Evolutionary conservation across 2,113 vertebrate species (phyloP).

Genomic region (Leptodactylus fuscus): DNA sequence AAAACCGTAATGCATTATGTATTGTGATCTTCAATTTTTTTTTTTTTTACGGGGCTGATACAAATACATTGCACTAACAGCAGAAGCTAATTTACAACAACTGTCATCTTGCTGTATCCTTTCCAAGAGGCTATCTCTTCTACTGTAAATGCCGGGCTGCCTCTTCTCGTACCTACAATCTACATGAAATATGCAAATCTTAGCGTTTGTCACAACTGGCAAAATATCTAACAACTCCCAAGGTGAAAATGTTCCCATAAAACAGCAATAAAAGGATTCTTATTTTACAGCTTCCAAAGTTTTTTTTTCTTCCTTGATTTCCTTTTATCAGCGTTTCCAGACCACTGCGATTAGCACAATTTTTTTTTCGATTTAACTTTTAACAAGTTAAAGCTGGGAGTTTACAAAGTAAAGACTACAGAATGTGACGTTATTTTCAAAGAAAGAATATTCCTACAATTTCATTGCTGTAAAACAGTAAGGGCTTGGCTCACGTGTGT

Average conservation of each 20-base stretch:
- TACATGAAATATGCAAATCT: constrained; percentile 67
- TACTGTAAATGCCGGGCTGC: constrained; percentile 53
- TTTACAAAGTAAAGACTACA: background rate
- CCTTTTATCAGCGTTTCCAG: constrained; percentile 55
- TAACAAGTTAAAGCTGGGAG: background rate
- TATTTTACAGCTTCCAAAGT: constrained; percentile 67
- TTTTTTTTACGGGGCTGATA: constrained; percentile 33
- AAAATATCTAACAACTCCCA: constrained; percentile 71
- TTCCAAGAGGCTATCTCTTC: constrained; percentile 51
- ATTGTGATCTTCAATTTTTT: constrained; percentile 50
- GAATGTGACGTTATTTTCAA: background rate
- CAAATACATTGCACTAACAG: constrained; percentile 46
- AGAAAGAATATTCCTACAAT: background rate
- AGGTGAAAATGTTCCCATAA: constrained; percentile 72
- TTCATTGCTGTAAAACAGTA: background rate
- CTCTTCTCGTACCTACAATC: constrained; percentile 56
- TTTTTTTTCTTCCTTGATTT: constrained; percentile 61
- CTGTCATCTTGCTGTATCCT: constrained; percentile 51
- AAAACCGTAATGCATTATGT: constrained; percentile 56
- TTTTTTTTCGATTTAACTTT: constrained; percentile 5
- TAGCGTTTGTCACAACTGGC: constrained; percentile 67
- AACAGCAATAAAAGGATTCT: constrained; percentile 69
- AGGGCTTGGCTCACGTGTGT: too few relatives aligned
- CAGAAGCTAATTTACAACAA: constrained; percentile 58
- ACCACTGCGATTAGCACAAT: constrained; percentile 42